Conservation (phyloP, 2,113 vertebrate species). For the Aegypius monachus region DNA sequence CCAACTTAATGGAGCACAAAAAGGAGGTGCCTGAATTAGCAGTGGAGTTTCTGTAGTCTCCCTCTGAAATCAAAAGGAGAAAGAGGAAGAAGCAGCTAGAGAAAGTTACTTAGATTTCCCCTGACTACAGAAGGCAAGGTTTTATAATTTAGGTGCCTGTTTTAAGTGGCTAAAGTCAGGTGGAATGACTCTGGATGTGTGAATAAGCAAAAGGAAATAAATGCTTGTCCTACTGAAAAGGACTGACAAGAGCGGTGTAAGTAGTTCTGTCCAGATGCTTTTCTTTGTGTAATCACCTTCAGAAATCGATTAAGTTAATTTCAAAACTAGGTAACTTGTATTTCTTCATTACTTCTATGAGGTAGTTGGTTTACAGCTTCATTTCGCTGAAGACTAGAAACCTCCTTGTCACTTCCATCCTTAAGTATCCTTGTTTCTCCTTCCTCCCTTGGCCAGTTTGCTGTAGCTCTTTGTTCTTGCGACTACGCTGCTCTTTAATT, state of each 20-base stretch:
- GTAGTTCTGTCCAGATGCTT: conserved; percentile 2
- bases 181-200: neutral
- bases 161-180: neutral
- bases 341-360: neutral
- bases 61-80: neutral
- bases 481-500: neutral
- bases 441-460: neutral
- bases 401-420: neutral
- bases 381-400: neutral
- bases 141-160: neutral
- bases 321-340: neutral
- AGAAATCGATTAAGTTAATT: neutral
- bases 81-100: neutral
- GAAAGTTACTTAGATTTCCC: neutral
- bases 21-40: neutral
- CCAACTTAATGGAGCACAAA: neutral
- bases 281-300: neutral
- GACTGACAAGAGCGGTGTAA: neutral
- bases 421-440: neutral
- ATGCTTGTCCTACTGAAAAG: neutral
- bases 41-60: neutral
- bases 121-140: neutral
- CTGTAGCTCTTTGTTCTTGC: neutral
- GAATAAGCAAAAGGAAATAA: neutral
- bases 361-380: neutral